Conservation (phyloP, 2,113 vertebrate genomes). For the Choloepus hoffmanni region DNA sequence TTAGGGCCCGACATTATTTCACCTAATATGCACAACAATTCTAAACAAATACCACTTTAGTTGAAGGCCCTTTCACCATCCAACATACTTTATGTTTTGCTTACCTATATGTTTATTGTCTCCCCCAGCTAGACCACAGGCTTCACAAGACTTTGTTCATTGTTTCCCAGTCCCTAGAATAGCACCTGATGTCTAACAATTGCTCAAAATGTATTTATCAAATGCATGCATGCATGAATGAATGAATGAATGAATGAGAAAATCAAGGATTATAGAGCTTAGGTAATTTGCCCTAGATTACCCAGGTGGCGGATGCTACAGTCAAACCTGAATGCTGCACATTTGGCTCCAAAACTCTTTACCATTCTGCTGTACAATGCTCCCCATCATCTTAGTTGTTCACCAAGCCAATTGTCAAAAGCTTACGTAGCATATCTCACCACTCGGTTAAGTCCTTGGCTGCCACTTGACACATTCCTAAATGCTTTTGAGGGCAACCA, state of each 20-base stretch:
- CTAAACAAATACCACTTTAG: not conserved
- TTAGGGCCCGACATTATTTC: not conserved
- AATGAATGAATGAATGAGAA: not conserved
- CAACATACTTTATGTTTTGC: not conserved
- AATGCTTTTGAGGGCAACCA: not conserved
- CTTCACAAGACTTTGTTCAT: not conserved
- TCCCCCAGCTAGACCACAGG: not conserved
- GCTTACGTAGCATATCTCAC: not conserved
- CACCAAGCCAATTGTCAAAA: not conserved
- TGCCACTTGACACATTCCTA: not conserved
- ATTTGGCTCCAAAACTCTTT: not conserved
- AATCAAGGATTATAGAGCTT: not conserved
- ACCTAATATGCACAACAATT: not conserved
- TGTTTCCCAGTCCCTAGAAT: not conserved
- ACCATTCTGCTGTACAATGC: not conserved
- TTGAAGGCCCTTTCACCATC: not conserved
- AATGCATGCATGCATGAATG: not conserved
- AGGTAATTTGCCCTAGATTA: not conserved
- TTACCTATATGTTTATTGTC: not conserved
- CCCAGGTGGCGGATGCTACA: not conserved
- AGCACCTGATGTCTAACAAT: not conserved
- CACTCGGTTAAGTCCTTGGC: not conserved
- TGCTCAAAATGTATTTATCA: not conserved
- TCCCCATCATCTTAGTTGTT: not conserved
- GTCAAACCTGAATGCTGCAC: not conserved